Evolutionary conservation across 2,113 vertebrate genomes (phyloP).

Genomic region (Ancistrus triradiatus): DNA sequence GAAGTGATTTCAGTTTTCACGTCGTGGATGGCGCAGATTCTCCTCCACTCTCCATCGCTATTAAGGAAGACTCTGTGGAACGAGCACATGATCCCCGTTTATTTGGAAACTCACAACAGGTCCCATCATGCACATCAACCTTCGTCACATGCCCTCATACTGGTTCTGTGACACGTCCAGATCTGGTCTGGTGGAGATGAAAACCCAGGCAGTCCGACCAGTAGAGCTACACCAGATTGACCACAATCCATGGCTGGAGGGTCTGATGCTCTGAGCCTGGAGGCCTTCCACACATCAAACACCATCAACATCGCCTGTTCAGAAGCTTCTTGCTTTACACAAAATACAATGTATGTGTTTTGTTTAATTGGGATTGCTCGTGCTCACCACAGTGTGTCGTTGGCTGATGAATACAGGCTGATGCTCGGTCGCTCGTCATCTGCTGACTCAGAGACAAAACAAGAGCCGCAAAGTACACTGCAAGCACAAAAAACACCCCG

Average conservation of each 20-base stretch:
- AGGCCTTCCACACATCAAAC: conserved; percentile 55
- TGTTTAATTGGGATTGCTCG: background rate
- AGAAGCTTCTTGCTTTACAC: too few species aligned
- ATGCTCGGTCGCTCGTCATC: conserved; percentile 84
- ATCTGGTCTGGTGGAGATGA: conserved; percentile 71
- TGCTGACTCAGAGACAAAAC: conserved; percentile 81
- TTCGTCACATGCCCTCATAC: background rate
- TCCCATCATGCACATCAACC: too few species aligned
- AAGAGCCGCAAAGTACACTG: conserved; percentile 82
- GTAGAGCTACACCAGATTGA: conserved; percentile 78
- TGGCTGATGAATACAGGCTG: conserved; percentile 73
- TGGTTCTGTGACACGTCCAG: conserved; percentile 78
- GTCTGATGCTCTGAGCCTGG: conserved; percentile 69
- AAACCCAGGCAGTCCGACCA: conserved; percentile 78
- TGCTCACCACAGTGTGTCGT: conserved; percentile 76
- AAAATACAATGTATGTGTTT: too few species aligned
- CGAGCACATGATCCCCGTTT: background rate
- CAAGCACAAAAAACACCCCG: too few species aligned
- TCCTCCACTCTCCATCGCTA: conserved; percentile 50
- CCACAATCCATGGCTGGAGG: conserved; percentile 76
- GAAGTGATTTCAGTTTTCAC: conserved; percentile 35
- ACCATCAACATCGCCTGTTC: background rate
- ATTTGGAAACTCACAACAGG: background rate
- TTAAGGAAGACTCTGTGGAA: conserved; percentile 42
- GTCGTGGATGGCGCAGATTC: conserved; percentile 37